Evolutionary conservation across 2,888 invertebrate species (phyloP).

Genomic region (Drosophila putrida): DNA sequence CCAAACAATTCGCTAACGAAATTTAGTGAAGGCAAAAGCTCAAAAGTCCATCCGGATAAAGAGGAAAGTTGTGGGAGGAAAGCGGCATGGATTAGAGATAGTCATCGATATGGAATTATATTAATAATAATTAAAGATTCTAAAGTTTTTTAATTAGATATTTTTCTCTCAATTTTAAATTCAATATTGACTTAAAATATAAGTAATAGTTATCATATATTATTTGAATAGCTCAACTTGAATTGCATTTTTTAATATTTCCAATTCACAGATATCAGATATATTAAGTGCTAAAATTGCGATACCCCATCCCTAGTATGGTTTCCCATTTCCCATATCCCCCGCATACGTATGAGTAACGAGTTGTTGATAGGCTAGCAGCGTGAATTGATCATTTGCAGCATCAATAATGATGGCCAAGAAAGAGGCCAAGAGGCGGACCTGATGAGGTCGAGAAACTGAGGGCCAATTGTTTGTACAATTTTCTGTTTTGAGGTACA

Average conservation of each 20-base stretch:
- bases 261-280: too few relatives aligned
- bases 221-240: too few relatives aligned
- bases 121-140: too few relatives aligned
- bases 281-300: too few relatives aligned
- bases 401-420: slow-evolving; percentile 8
- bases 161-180: too few relatives aligned
- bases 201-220: too few relatives aligned
- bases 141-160: too few relatives aligned
- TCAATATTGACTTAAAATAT: too few relatives aligned
- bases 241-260: too few relatives aligned
- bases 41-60: neutral
- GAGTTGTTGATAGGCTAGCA: slow-evolving; percentile 29
- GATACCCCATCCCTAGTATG: neutral
- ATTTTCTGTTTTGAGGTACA: slow-evolving; percentile 27
- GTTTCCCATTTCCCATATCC: slow-evolving; percentile 13
- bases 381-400: slow-evolving; percentile 49
- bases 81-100: too few relatives aligned
- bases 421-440: neutral
- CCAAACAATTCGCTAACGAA: slow-evolving; percentile 25
- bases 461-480: slow-evolving; percentile 26
- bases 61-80: neutral
- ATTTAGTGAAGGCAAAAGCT: neutral
- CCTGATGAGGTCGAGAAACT: too few relatives aligned
- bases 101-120: too few relatives aligned
- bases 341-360: slow-evolving; percentile 23